These are phyloP conservation scores for Junonia oenone DNA, from an alignment of 2,888 invertebrate genomes.

Conservation along the genomic window DNA sequence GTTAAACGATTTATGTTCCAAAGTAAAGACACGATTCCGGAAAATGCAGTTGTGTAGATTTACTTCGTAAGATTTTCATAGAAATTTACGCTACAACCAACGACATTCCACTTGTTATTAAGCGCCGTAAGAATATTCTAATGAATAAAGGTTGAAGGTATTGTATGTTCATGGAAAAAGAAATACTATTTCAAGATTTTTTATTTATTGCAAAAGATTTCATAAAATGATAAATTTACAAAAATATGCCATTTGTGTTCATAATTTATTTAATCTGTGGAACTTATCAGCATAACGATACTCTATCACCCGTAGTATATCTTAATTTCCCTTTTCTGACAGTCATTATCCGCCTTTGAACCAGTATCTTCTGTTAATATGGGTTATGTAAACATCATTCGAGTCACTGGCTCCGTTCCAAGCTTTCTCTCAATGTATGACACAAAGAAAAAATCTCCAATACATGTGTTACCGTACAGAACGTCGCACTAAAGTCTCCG, in stretches of 20 bases:
- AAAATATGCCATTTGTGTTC: too few species aligned
- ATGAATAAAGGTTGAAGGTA: neutral
- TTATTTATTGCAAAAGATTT: neutral
- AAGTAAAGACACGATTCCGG: slow-evolving; percentile 16
- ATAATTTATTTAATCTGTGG: too few species aligned
- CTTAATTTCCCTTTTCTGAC: neutral
- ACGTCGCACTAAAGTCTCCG: slow-evolving; percentile 19
- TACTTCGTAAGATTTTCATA: slow-evolving; percentile 24
- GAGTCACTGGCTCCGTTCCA: slow-evolving; percentile 21
- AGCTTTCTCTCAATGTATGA: slow-evolving; percentile 8
- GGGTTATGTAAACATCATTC: slow-evolving; percentile 13
- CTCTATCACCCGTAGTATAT: neutral
- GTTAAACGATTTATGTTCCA: slow-evolving; percentile 13
- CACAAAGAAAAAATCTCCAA: slow-evolving; percentile 22
- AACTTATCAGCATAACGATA: neutral
- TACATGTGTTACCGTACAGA: slow-evolving; percentile 19
- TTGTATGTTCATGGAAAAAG: neutral
- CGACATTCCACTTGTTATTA: slow-evolving; percentile 3
- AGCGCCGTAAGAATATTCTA: neutral
- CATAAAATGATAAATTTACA: neutral
- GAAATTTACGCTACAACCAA: slow-evolving; percentile 24
- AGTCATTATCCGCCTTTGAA: neutral
- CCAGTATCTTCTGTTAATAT: slow-evolving; percentile 1
- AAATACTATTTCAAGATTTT: neutral
- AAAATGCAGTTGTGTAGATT: slow-evolving; percentile 20